Conservation (phyloP, 2,113 vertebrate species). For the Gambusia affinis region DNA sequence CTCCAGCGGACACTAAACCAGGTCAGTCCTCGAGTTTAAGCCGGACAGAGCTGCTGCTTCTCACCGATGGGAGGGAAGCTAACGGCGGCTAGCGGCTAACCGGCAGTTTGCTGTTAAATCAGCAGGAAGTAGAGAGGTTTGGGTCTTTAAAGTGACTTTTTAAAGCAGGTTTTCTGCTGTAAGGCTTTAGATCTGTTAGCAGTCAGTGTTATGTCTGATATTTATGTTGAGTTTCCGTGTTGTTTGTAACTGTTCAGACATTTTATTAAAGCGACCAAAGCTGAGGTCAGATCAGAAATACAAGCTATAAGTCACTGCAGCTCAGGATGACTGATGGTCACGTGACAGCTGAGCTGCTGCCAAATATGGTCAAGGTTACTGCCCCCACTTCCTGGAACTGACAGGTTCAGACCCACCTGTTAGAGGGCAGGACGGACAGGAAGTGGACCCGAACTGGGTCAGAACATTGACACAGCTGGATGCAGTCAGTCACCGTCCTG, state of each 20-base stretch:
- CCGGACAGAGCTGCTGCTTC: too few species aligned
- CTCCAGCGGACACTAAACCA: not conserved
- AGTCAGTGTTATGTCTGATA: too few species aligned
- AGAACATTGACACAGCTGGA: not conserved
- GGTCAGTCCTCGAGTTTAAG: not conserved
- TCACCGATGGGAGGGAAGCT: not conserved
- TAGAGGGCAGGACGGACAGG: not conserved
- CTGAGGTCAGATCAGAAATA: not conserved
- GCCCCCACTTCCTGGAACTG: not conserved
- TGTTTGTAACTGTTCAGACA: too few species aligned
- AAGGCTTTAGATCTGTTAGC: not conserved
- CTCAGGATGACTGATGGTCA: not conserved
- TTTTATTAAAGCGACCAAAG: too few species aligned
- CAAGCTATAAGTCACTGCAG: not conserved
- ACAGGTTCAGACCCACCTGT: not conserved
- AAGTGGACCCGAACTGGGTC: not conserved
- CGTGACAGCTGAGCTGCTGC: constrained; percentile 54
- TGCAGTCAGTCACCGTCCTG: too few species aligned
- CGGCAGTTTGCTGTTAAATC: not conserved
- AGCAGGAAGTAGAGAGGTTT: not conserved
- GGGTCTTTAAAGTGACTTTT: not conserved
- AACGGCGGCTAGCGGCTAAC: not conserved
- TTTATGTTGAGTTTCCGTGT: too few species aligned
- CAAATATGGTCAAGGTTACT: not conserved
- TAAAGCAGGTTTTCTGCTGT: not conserved